Conservation (phyloP, 2,888 invertebrate genomes). For the Metopia argyrocephala region DNA sequence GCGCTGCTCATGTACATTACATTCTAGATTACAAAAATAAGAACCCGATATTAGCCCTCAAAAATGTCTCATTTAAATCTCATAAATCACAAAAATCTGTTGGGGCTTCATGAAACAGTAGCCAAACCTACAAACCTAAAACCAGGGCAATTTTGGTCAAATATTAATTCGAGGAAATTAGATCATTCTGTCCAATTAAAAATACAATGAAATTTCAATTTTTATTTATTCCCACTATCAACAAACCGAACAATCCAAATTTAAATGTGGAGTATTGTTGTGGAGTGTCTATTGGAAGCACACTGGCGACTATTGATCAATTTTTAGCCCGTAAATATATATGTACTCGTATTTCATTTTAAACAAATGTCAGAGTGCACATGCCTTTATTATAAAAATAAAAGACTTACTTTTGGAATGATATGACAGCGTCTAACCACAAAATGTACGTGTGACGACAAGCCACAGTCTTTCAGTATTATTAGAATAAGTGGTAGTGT, state of each 20-base stretch:
- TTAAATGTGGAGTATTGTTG: constrained; percentile 7
- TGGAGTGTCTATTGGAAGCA: constrained; percentile 40
- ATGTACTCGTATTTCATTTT: background rate
- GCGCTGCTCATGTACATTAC: too few species aligned
- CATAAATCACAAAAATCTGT: too few species aligned
- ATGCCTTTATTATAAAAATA: background rate
- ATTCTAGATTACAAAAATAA: too few species aligned
- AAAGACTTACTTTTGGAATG: constrained; percentile 3
- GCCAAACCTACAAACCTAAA: too few species aligned
- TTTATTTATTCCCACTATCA: background rate
- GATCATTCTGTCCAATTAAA: too few species aligned
- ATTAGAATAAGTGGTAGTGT: background rate
- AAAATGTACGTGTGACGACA: constrained; percentile 54
- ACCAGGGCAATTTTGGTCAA: too few species aligned
- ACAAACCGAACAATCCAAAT: background rate
- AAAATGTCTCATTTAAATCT: too few species aligned
- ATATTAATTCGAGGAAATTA: too few species aligned
- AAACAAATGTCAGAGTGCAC: background rate
- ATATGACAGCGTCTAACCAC: constrained; percentile 37
- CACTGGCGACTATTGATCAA: constrained; percentile 19
- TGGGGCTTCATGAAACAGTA: too few species aligned
- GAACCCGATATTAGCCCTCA: too few species aligned
- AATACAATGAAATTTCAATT: background rate
- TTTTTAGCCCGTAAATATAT: background rate
- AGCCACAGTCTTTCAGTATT: constrained; percentile 4